Conservation (phyloP, 2,113 vertebrate genomes). For the Martes martes region DNA sequence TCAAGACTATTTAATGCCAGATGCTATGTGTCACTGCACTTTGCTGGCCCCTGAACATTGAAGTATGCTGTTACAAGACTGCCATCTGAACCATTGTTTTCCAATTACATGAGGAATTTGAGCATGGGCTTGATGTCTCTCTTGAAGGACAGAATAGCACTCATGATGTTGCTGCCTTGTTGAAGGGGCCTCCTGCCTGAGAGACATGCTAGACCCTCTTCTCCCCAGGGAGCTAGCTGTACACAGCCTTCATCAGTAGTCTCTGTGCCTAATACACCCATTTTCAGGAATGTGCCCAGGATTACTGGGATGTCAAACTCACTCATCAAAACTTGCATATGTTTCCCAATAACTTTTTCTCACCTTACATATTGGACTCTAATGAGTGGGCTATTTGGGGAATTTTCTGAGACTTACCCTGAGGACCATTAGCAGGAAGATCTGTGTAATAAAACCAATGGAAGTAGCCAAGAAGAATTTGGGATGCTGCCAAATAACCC, state of each 20-base stretch:
- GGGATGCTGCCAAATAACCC: neutral
- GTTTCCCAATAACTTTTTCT: neutral
- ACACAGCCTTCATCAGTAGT: conserved; percentile 95
- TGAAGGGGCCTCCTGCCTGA: conserved; percentile 93
- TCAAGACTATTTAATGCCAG: neutral
- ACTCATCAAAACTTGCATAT: neutral
- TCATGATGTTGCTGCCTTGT: conserved; percentile 94
- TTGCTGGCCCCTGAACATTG: neutral
- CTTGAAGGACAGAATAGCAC: conserved; percentile 89
- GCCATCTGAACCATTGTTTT: conserved; percentile 40
- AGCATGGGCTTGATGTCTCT: conserved; percentile 91
- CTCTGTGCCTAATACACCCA: conserved; percentile 83
- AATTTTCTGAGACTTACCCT: conserved; percentile 35
- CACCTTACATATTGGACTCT: conserved; percentile 22
- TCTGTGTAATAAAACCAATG: neutral
- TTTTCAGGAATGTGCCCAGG: neutral
- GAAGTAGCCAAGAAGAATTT: conserved; percentile 17
- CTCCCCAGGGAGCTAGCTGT: conserved; percentile 93
- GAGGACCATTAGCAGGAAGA: conserved; percentile 4
- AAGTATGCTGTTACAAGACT: neutral
- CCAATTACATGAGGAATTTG: conserved; percentile 95
- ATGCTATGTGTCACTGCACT: neutral
- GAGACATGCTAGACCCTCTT: conserved; percentile 96
- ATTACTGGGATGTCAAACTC: neutral
- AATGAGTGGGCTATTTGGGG: conserved; percentile 12